phyloP scores from a whole-genome alignment of 1,140 invertebrate species.

The Dreissena polymorpha region DNA sequence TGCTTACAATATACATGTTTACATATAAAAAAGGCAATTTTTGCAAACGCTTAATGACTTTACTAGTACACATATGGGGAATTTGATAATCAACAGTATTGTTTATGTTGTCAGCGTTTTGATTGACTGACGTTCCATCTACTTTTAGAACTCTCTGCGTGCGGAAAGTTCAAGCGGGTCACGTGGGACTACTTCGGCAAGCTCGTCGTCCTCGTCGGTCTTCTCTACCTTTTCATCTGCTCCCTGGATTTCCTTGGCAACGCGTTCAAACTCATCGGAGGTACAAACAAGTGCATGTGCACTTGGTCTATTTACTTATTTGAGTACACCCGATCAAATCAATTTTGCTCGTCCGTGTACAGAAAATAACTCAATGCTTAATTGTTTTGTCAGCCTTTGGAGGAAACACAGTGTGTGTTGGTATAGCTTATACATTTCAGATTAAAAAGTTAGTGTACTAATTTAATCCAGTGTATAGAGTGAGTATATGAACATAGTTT shows the following conservation, averaged over 20 bases:
- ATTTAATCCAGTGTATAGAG: not conserved
- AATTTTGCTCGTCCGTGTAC: too few species aligned
- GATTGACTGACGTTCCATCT: too few species aligned
- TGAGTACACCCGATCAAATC: too few species aligned
- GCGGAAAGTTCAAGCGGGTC: constrained; percentile 33
- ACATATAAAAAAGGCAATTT: too few species aligned
- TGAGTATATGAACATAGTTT: too few species aligned
- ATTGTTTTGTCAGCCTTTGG: too few species aligned
- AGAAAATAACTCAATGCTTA: too few species aligned
- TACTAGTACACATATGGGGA: too few species aligned
- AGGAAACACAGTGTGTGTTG: not conserved
- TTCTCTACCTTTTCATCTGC: constrained; percentile 83
- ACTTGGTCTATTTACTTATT: not conserved
- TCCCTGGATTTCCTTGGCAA: constrained; percentile 82
- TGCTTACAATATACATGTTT: too few species aligned
- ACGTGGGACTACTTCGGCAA: constrained; percentile 60
- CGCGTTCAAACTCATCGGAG: constrained; percentile 82
- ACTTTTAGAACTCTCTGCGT: constrained; percentile 20
- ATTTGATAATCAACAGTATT: too few species aligned
- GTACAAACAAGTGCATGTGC: constrained; percentile 58
- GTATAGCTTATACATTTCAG: not conserved
- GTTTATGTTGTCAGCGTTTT: too few species aligned
- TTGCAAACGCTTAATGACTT: too few species aligned
- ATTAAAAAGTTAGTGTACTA: not conserved
- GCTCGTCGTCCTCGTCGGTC: constrained; percentile 72